Evolutionary conservation across 2,888 invertebrate genomes (phyloP), one percentile per base, ranked within the genome.

Genomic region (Clunio marinus): DNA sequence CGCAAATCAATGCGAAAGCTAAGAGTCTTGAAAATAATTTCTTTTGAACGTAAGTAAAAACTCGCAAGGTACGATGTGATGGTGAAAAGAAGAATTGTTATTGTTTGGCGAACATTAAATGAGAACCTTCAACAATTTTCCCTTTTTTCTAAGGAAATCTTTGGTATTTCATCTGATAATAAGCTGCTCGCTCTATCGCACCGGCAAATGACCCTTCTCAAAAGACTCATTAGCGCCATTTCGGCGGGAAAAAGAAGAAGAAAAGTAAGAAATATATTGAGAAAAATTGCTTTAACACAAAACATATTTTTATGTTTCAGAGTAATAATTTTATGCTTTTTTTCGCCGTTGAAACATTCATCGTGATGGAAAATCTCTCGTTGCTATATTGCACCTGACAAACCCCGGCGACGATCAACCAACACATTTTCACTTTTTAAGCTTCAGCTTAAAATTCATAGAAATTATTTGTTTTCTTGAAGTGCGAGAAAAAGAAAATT

Each of bases 141-240:
- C 20, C 22, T 51, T 15, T 17, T 51, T 51, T 51, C 5, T 20
- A 22, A 20, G 20, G 51, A 51, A 51, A 51, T 51, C 51, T 51
- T 17, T 51, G 17, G n/a, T 17, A n/a, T 51, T 22, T 51, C 45
- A 51, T 51, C 51, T 51, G 45, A 45, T 45, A 45, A 45, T 51
- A n/a, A n/a, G n/a, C n/a, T n/a, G n/a, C 13, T 51, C 20, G 5
- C 51, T 17, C 51, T 3, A 3, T 41, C 10, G n/a, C 51, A 13
- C 25, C 15, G 32, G 15, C 62, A 41, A 62, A 41, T 62, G 37
- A 62, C 22, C 62, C 62, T 41, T 62, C 37, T 62, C 62, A 62
- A 62, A 62, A 41, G 22, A 62, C 41, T 62, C 62, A 62, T 62
- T 62, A 62, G 10, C 62, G 24, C 13, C 13, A 35, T 59, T 32